Evolutionary conservation across 2,888 invertebrate species (phyloP), one percentile per base, ranked within the genome.

Genomic region (Andrena fulva): DNA sequence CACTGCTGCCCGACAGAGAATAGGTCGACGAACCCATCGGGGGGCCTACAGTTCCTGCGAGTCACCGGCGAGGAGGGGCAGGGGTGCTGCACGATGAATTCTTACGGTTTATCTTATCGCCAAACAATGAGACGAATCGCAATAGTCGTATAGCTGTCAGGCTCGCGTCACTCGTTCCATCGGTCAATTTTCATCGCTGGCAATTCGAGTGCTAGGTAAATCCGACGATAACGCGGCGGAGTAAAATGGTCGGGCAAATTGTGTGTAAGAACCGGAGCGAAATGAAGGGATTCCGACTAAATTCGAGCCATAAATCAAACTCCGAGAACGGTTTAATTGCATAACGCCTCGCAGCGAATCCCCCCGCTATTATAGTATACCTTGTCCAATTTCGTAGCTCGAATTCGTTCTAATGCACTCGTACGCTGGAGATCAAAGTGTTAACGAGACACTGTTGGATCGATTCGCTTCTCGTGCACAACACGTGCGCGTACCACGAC

Each of bases 21-120:
- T 66, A 79, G 90, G 90, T 90, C 90, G 85, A 89, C 85, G 90
- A 89, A 90, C 91, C 80, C 75, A 48, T 69, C 71, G 35, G 83
- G 82, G 78, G 73, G 69, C 56, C 50, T 54, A 64, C 31, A 63
- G 74, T 71, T 73, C 33, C 75, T 35, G 60, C 60, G 68, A 80
- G 29, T 50, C 68, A 48, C 74, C 54, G 67, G 62, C 68, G 24
- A 52, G 71, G 59, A 31, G 66, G 62, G 69, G 59, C 50, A 16
- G 72, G 77, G 33, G 63, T 71, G 66, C 60, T 62, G 72, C 60
- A 6, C 78, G 78, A 72, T 67, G 77, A 82, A 77, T 84, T 77
- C 87, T 77, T 80, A 70, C 85, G 64, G 67, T 70, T 82, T 85
- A 87, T 89, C 80, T 89, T 84, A 87, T 89, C 85, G 75, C 62